Evolutionary conservation across 2,113 vertebrate genomes (phyloP).

Genomic region (Carollia perspicillata): DNA sequence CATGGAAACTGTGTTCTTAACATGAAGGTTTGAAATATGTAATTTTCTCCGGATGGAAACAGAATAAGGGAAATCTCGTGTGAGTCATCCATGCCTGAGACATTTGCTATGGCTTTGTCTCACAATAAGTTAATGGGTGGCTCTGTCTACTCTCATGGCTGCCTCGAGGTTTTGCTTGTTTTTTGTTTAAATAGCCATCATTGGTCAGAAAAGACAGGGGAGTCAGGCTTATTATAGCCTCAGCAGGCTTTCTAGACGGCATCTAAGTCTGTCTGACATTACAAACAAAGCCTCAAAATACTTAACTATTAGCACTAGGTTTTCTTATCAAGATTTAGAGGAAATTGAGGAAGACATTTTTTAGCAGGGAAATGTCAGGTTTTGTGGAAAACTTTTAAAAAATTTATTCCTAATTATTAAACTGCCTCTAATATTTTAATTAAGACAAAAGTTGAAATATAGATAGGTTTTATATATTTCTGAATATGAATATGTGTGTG

Average conservation of each 20-base stretch:
- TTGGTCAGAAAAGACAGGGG: background rate
- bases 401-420: background rate
- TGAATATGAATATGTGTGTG: background rate
- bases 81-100: background rate
- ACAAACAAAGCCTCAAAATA: slow-evolving; percentile 33
- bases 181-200: slow-evolving; percentile 2
- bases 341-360: background rate
- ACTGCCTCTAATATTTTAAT: background rate
- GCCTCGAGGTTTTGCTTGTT: background rate
- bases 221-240: background rate
- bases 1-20: slow-evolving; percentile 26
- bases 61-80: background rate
- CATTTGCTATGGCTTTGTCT: background rate
- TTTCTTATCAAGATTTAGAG: slow-evolving; percentile 7
- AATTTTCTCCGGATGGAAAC: slow-evolving; percentile 8
- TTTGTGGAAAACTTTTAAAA: background rate
- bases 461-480: background rate
- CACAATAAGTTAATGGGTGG: slow-evolving; percentile 20
- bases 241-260: slow-evolving; percentile 9
- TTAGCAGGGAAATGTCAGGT: background rate
- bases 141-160: background rate
- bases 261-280: slow-evolving; percentile 5
- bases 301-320: background rate
- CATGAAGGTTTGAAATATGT: background rate
- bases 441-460: background rate